Percentiles rank a stretch among this genome's conserved stretches.
Conservation (phyloP, 2,113 vertebrate genomes). For the Craseonycteris thonglongyai region DNA sequence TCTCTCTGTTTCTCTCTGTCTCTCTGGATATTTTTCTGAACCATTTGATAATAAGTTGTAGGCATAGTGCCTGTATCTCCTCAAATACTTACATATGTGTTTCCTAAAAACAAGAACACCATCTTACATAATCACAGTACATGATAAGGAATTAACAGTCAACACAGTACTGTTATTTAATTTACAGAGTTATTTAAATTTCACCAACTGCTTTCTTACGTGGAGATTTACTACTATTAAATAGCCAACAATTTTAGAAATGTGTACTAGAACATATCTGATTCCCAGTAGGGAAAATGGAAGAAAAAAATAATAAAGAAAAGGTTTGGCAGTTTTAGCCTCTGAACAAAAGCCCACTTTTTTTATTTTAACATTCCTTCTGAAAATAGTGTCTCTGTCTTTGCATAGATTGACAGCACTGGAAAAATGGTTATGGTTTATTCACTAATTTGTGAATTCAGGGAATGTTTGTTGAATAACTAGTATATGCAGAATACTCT, state of each 20-base stretch:
- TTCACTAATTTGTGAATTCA: not conserved
- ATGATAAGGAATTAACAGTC: not conserved
- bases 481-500: not conserved
- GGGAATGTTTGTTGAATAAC: not conserved
- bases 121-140: not conserved
- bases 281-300: not conserved
- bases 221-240: not conserved
- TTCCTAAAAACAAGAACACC: not conserved
- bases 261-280: not conserved
- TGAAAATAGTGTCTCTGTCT: not conserved
- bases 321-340: not conserved
- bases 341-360: not conserved
- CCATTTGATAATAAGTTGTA: not conserved
- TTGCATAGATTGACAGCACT: not conserved
- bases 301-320: not conserved
- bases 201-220: not conserved
- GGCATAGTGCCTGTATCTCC: not conserved
- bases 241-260: constrained; percentile 2
- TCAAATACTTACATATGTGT: not conserved
- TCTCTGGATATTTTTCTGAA: not conserved
- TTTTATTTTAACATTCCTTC: not conserved
- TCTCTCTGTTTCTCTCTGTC: not conserved
- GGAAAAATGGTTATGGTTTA: not conserved
- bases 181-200: constrained; percentile 20
- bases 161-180: not conserved